These are phyloP conservation scores for Stichopus chloronotus DNA, from an alignment of 35 echinoderm and acorn worm species.

Conservation along the genomic window DNA sequence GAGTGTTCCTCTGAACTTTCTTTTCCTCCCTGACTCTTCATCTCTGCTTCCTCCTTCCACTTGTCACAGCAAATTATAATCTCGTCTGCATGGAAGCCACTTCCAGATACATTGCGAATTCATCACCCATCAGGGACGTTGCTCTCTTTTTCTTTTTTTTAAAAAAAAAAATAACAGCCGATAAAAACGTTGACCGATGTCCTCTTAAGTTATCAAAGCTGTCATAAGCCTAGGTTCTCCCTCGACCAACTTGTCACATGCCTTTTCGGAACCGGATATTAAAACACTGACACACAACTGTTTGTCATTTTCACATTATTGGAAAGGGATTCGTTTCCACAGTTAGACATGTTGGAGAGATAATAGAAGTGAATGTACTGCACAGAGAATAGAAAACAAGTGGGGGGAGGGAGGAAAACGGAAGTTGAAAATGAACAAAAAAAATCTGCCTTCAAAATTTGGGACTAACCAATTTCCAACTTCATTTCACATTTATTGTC, in stretches of 20 bases:
- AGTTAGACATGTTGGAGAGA: not conserved
- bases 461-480: not conserved
- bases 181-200: conserved; percentile 11
- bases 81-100: not conserved
- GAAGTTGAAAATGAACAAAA: not conserved
- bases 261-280: conserved; percentile 35
- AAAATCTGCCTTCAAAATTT: not conserved
- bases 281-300: conserved; percentile 2
- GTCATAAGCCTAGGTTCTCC: conserved; percentile 1
- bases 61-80: conserved; percentile 1
- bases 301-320: conserved; percentile 35
- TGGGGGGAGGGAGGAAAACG: not conserved
- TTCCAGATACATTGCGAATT: not conserved
- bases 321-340: not conserved
- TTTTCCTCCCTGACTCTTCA: not conserved
- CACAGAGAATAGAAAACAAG: not conserved
- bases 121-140: not conserved
- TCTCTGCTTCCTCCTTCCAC: not conserved
- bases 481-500: not conserved
- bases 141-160: not conserved
- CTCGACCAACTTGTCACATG: not conserved
- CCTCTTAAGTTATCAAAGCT: conserved; percentile 28
- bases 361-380: not conserved
- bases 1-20: not conserved
- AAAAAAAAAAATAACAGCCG: no score